Evolutionary conservation across 1,140 invertebrate genomes (phyloP).

Genomic region (Planococcus citri): DNA sequence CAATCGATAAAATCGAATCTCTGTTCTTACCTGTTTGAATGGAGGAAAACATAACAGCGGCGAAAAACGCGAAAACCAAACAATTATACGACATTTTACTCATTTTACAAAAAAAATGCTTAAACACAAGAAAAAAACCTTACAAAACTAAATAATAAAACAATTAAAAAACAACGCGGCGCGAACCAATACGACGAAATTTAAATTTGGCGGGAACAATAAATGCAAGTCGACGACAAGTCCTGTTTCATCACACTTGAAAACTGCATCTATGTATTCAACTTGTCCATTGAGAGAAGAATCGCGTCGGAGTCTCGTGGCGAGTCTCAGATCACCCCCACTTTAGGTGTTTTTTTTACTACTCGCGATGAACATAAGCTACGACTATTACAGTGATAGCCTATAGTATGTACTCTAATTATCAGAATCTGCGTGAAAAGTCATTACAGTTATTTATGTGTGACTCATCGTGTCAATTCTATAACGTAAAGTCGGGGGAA

Average conservation of each 20-base stretch:
- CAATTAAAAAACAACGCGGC: background rate
- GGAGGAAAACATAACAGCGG: background rate
- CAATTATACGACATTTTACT: background rate
- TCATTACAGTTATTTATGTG: background rate
- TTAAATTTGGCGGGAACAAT: background rate
- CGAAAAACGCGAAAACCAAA: conserved; percentile 1
- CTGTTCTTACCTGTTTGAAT: background rate
- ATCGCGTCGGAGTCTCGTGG: background rate
- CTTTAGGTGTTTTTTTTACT: background rate
- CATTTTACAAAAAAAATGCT: background rate
- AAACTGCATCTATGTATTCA: background rate
- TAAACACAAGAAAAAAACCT: too few relatives aligned
- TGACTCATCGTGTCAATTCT: conserved; percentile 1
- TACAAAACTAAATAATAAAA: background rate
- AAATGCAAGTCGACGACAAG: background rate
- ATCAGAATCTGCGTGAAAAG: background rate
- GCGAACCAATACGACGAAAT: background rate
- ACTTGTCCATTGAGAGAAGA: background rate
- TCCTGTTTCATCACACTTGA: background rate
- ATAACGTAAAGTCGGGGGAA: background rate
- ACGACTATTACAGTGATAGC: too few relatives aligned
- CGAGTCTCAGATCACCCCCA: background rate
- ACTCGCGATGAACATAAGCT: background rate
- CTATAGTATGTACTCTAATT: too few relatives aligned
- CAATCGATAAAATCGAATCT: too few relatives aligned